Evolutionary conservation across 2,797 vertebrate genomes (phyloP).

Genomic region (Mus spretus): DNA sequence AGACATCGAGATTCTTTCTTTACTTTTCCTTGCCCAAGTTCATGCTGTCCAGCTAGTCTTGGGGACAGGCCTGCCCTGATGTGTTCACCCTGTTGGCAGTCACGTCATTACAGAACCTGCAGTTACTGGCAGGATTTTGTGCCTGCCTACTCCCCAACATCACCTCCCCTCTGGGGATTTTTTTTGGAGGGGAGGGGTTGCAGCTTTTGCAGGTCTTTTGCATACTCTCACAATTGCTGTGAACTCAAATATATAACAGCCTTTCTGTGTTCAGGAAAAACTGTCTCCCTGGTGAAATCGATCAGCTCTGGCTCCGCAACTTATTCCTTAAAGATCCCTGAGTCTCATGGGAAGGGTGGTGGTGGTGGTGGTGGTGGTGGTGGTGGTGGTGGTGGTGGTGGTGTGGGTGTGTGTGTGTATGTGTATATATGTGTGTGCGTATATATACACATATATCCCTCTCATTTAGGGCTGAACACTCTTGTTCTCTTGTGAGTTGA

Average conservation of each 20-base stretch:
- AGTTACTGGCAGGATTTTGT: neutral
- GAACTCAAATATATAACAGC: neutral
- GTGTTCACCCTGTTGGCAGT: neutral
- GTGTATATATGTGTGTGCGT: no score
- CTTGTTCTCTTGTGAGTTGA: neutral
- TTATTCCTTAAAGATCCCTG: neutral
- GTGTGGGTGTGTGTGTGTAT: no score
- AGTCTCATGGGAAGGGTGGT: neutral
- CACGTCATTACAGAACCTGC: neutral
- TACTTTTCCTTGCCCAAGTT: neutral
- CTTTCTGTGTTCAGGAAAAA: neutral
- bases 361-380: no score
- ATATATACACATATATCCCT: no score
- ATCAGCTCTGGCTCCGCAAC: neutral
- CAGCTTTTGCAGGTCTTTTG: neutral
- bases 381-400: no score
- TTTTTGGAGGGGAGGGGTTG: no score
- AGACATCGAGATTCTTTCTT: neutral
- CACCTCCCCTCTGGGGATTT: neutral
- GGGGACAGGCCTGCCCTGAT: neutral
- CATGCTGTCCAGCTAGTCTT: neutral
- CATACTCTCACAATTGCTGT: neutral
- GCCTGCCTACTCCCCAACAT: no score
- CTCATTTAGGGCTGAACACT: neutral
- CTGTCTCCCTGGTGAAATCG: neutral